A percentile compares a stretch with the other conserved stretches of the same genome.
These are phyloP conservation scores for Flexamia atlantica DNA, from an alignment of 2,888 invertebrate species.

Conservation along the genomic window DNA sequence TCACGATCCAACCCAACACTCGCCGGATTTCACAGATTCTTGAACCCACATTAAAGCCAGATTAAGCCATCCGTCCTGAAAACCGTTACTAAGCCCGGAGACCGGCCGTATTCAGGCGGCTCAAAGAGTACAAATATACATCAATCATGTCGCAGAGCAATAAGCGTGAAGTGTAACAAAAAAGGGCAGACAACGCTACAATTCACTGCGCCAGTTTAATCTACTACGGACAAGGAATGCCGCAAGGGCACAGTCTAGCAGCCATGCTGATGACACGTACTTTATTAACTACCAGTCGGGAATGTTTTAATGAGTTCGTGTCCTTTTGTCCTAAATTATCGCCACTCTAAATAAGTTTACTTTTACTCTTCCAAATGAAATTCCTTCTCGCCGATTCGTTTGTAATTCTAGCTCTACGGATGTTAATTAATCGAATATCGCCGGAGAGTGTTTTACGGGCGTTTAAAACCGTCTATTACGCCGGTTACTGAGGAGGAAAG, in stretches of 20 bases:
- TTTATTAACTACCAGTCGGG: conserved; percentile 46
- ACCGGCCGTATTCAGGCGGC: no score
- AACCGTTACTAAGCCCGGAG: conserved; percentile 1
- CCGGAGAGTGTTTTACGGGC: background rate
- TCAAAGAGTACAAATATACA: conserved; percentile 24
- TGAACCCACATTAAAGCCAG: background rate
- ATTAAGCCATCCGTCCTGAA: conserved; percentile 20
- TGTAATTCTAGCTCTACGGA: background rate
- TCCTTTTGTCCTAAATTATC: conserved; percentile 46
- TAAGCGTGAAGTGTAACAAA: conserved; percentile 43
- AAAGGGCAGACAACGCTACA: conserved; percentile 15
- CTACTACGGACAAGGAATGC: background rate
- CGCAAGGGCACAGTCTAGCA: conserved; percentile 23
- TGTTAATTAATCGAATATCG: conserved; percentile 29
- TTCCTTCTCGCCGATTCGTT: conserved; percentile 1
- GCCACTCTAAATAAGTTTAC: conserved; percentile 41
- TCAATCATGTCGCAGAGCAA: conserved; percentile 31
- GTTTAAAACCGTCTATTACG: background rate
- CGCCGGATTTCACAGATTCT: background rate
- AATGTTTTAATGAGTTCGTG: conserved; percentile 51
- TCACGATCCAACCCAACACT: background rate
- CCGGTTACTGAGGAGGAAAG: background rate
- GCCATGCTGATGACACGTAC: conserved; percentile 40
- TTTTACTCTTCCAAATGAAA: conserved; percentile 29
- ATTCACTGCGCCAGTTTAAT: conserved; percentile 6